These are phyloP conservation scores for Ciconia nigra DNA, from an alignment of 2,797 vertebrate genomes.

Conservation along the genomic window DNA sequence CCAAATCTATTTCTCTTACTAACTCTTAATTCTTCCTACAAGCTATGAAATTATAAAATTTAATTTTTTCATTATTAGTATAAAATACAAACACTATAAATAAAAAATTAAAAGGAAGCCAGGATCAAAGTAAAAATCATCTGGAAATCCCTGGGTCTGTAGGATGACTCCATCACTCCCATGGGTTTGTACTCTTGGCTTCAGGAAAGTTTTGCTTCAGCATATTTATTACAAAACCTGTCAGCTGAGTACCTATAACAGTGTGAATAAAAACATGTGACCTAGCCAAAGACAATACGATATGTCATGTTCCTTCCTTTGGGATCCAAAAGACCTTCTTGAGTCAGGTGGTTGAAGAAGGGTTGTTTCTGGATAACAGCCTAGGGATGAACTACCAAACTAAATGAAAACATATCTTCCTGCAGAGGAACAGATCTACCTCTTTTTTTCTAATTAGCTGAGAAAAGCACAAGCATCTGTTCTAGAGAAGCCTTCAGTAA, in stretches of 20 bases:
- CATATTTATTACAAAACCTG: slow-evolving; percentile 2
- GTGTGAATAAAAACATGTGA: not conserved
- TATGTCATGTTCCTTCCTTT: not conserved
- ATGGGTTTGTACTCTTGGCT: not conserved
- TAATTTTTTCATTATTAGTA: not conserved
- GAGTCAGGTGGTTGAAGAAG: not conserved
- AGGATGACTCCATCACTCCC: not conserved
- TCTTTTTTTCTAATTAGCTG: not conserved
- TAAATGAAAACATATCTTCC: not conserved
- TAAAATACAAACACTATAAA: not conserved
- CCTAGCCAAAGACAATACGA: not conserved
- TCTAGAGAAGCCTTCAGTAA: not conserved
- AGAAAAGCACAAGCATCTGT: not conserved
- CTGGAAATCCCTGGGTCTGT: not conserved
- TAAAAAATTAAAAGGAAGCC: slow-evolving; percentile 14
- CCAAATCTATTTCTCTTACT: not conserved
- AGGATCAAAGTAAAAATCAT: slow-evolving; percentile 28
- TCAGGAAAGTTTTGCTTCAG: not conserved
- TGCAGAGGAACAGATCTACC: not conserved
- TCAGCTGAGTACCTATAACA: not conserved
- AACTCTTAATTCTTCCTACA: not conserved
- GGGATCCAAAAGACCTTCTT: not conserved
- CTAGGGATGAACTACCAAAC: not conserved
- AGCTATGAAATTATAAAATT: not conserved
- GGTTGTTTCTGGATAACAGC: not conserved